phyloP scores from a whole-genome alignment of 2,888 invertebrate species.

The Tetranychus truncatus region DNA sequence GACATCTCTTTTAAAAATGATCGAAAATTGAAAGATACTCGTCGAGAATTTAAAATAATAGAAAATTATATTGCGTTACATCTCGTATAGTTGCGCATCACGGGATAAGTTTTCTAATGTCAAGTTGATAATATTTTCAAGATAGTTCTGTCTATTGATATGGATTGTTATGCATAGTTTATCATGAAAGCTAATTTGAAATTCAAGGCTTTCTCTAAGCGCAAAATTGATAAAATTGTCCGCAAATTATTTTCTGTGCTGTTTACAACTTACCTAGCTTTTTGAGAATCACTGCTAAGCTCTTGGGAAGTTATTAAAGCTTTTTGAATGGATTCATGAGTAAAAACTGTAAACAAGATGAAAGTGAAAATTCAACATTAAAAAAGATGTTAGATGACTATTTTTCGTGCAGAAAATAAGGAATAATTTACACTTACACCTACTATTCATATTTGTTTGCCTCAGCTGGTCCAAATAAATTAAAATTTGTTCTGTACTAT shows the following conservation, averaged over 20 bases:
- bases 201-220: too few species aligned
- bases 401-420: background rate
- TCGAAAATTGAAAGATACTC: too few species aligned
- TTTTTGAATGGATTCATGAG: conserved; percentile 73
- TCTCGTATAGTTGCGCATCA: too few species aligned
- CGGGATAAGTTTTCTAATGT: too few species aligned
- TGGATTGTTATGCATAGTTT: too few species aligned
- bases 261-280: conserved; percentile 24
- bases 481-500: conserved; percentile 56
- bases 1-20: too few species aligned
- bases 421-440: conserved; percentile 24
- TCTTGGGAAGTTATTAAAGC: conserved; percentile 71
- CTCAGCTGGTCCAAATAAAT: conserved; percentile 80
- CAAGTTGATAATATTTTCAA: too few species aligned
- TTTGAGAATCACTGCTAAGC: conserved; percentile 62
- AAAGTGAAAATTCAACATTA: background rate
- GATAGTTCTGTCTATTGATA: too few species aligned
- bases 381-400: background rate
- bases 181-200: too few species aligned
- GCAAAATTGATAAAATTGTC: background rate
- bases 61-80: too few species aligned
- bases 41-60: too few species aligned
- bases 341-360: conserved; percentile 43
- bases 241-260: background rate
- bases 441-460: conserved; percentile 27